Evolutionary conservation across 2,113 vertebrate genomes (phyloP).

Genomic region (Astatotilapia flaviijosephi): DNA sequence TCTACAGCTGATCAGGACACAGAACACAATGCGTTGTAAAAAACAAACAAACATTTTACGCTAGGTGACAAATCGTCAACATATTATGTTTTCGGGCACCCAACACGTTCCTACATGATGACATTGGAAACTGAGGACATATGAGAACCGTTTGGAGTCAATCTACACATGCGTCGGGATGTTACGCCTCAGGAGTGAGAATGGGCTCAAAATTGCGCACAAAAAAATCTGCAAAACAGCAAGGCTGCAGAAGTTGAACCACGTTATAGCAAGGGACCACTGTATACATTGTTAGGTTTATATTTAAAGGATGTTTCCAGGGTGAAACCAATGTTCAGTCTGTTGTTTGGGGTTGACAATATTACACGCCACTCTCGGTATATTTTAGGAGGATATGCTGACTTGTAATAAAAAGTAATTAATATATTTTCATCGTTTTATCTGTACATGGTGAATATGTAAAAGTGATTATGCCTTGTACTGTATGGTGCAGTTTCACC

Average conservation of each 20-base stretch:
- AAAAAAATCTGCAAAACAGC: rapidly evolving
- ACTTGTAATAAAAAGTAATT: neutral
- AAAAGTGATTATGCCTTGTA: neutral
- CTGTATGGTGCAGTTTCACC: neutral
- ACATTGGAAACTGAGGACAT: rapidly evolving
- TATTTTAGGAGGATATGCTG: neutral
- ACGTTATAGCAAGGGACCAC: neutral
- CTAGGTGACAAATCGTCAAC: neutral
- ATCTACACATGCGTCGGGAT: neutral
- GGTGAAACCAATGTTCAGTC: neutral
- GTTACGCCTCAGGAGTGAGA: rapidly evolving
- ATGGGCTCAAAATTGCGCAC: neutral
- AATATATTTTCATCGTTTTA: neutral
- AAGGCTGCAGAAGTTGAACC: rapidly evolving
- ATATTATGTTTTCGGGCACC: neutral
- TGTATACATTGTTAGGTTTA: neutral
- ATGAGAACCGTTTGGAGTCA: neutral
- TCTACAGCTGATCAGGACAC: neutral
- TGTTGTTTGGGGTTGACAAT: neutral
- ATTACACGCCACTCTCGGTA: neutral
- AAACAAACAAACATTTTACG: neutral
- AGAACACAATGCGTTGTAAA: neutral
- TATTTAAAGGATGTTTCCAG: neutral
- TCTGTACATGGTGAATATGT: neutral
- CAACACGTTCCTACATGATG: neutral